Base-by-base conservation (phyloP, 2,113 vertebrate genomes). In the Scytalopus superciliaris region DNA sequence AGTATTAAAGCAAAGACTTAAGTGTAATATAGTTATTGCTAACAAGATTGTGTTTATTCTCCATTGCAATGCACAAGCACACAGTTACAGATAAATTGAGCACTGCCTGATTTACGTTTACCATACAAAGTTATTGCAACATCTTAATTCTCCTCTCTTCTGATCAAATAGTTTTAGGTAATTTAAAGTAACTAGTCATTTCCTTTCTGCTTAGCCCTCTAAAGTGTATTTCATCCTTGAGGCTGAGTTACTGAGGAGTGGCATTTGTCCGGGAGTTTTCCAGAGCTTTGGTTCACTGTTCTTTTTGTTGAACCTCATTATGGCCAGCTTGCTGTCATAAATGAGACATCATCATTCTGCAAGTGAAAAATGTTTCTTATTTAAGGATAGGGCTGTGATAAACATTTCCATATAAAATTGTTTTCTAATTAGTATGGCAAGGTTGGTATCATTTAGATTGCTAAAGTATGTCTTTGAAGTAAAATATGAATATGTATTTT, bases 171-270 rank as follows among this genome's bases (percentile, higher is more conserved):
- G 87, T 73, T 96, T 94, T 88, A 93, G 90, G 92, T 91, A 86
- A 92, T 88, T 97, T 91, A 94, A 94, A 84, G 73, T 80, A 92
- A 93, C 84, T 74, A 89, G 78, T 93, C 50, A 72, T 82, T 80
- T 72, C 37, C 57, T 91, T 83, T 95, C 93, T 96, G 69, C 96
- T 94, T 94, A 94, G 79, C 62, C 66, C 88, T 96, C 72, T 73
- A 60, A 96, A 94, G 87, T 18, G 8, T 92, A 62, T 92, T 87
- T 95, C 76, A 49, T 96, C 87, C 87, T 69, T 66, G 63, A 81
- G 70, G 49, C 47, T 73, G 18, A 94, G 85, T 93, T 91, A 68
- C 57, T 30, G 23, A 77, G 52, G 57, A 92, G 75, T 52, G 86
- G 66, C 88, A 94, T 57, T 60, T 84, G 14, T 62, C 83, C 68